Conservation (phyloP, 1,140 invertebrate genomes). For the Scaptodrosophila lebanonensis region DNA sequence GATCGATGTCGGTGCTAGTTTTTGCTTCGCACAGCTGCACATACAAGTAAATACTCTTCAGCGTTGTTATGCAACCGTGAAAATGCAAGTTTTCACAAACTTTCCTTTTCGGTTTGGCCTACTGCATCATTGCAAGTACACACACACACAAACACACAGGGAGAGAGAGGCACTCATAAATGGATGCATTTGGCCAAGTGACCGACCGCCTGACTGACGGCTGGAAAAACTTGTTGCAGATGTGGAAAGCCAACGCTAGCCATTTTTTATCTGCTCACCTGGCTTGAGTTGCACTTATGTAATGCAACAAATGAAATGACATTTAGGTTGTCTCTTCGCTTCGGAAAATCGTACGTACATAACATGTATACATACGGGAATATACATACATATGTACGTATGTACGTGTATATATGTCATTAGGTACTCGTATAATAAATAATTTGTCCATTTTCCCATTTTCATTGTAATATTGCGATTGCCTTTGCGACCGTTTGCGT, state of each 20-base stretch:
- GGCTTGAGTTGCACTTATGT: slow-evolving; percentile 15
- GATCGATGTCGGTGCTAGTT: too few species aligned
- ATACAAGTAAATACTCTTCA: too few species aligned
- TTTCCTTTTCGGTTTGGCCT: too few species aligned
- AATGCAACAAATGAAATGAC: slow-evolving; percentile 20
- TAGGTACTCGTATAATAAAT: background rate
- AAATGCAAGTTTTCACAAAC: too few species aligned
- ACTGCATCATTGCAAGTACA: too few species aligned
- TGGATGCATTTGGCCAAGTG: slow-evolving; percentile 12
- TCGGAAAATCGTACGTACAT: background rate
- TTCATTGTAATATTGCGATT: slow-evolving; percentile 70
- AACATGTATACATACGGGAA: too few species aligned
- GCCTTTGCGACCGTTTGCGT: slow-evolving; percentile 66
- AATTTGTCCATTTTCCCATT: slow-evolving; percentile 21
- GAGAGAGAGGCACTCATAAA: too few species aligned
- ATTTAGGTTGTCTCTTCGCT: slow-evolving; percentile 28
- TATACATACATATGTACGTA: background rate
- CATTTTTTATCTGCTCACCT: background rate
- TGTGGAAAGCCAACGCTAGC: background rate
- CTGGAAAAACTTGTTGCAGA: slow-evolving; percentile 21
- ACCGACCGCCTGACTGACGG: background rate
- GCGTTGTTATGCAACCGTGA: too few species aligned
- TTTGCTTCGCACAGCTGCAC: too few species aligned
- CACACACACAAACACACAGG: too few species aligned
- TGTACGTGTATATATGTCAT: background rate